phyloP scores from a whole-genome alignment of 2,888 invertebrate species.

The Zele albiditarsus region DNA sequence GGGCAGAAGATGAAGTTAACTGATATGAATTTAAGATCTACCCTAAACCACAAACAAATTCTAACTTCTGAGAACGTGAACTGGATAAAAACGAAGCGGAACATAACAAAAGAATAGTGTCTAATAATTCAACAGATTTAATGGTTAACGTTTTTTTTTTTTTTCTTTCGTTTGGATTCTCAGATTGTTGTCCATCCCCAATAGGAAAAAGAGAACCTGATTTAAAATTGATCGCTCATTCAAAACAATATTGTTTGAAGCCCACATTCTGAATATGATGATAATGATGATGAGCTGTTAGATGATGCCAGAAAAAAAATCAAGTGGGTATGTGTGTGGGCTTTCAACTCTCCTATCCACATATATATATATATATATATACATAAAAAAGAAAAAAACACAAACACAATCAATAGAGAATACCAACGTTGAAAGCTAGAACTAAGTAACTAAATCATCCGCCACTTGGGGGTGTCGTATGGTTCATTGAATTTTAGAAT shows the following conservation, averaged over 20 bases:
- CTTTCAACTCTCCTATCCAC: not conserved
- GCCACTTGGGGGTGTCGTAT: not conserved
- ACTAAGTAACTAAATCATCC: constrained; percentile 4
- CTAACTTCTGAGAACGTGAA: constrained; percentile 30
- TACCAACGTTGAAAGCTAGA: not conserved
- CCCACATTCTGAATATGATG: not conserved
- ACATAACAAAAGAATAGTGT: not conserved
- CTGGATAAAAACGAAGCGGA: constrained; percentile 4
- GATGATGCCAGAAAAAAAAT: not conserved
- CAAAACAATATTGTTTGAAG: not conserved
- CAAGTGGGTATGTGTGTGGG: not conserved
- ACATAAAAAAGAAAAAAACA: not conserved
- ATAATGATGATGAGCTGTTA: not conserved
- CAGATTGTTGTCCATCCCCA: not conserved
- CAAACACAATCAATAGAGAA: not conserved
- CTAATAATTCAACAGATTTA: not conserved
- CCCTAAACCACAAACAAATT: constrained; percentile 19
- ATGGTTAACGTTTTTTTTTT: not conserved
- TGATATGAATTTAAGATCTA: constrained; percentile 39
- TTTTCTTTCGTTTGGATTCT: not conserved
- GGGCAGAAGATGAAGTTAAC: constrained; percentile 7
- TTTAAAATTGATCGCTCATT: constrained; percentile 9
- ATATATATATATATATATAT: not conserved
- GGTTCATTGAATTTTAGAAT: not conserved
- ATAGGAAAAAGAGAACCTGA: not conserved